phyloP scores from a whole-genome alignment of 2,113 vertebrate species.

The Mustelus asterias region DNA sequence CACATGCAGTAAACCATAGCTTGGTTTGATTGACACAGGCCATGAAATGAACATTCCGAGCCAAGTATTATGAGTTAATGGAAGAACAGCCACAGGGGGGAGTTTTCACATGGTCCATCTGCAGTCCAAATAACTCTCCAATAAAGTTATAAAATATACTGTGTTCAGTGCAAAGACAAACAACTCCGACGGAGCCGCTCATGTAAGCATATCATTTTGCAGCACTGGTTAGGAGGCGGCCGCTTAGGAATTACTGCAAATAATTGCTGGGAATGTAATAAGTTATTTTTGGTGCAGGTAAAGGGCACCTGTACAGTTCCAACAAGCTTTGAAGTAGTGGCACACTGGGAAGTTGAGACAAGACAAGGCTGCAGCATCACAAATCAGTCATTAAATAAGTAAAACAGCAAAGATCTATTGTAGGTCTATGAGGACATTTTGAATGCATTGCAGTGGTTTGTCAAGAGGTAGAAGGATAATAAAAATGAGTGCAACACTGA shows the following conservation, averaged over 20 bases:
- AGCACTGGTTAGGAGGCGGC: neutral
- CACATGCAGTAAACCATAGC: neutral
- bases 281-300: neutral
- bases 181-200: neutral
- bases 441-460: neutral
- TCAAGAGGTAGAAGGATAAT: neutral
- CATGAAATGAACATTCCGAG: neutral
- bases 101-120: conserved; percentile 26
- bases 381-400: neutral
- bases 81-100: neutral
- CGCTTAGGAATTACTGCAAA: neutral
- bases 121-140: neutral
- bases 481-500: neutral
- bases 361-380: neutral
- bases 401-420: neutral
- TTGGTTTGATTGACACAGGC: neutral
- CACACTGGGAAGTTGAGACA: neutral
- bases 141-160: neutral
- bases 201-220: neutral
- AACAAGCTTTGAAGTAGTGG: neutral
- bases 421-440: neutral
- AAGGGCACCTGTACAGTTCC: neutral
- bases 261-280: neutral
- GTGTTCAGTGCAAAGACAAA: neutral
- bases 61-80: neutral